Evolutionary conservation across 2,797 vertebrate species (phyloP), one percentile per base, ranked within the genome.

Genomic region (Euphonia xanthogaster): DNA sequence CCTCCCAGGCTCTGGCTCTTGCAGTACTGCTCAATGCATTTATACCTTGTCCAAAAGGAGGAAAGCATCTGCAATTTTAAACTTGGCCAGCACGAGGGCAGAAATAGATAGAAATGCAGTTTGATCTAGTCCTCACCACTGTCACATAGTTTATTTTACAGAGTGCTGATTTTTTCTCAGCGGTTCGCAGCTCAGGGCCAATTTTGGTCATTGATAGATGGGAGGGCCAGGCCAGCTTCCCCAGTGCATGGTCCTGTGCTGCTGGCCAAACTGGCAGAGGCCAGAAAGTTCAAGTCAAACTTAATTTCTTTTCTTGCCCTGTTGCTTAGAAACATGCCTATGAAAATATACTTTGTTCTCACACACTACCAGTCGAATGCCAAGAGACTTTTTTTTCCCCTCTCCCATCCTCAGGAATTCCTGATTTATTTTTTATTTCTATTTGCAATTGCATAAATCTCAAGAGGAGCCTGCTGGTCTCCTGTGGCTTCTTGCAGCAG

Each of bases 291-390:
- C 96, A 96, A 97, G 93, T 97, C 89, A 96, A 97, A 97, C 94
- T 97, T 95, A 9, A 94, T 97, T 97, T 97, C 93, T 94, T 94
- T 95, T 86, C 88, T 96, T 96, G 95, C 85, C 60, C 44, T 1
- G 97, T 98, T 97, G 97, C 98, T 74, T 95, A 97, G 98, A 95
- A 97, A 98, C 98, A 78, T 1, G 86, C 86, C 94, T 93, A 92
- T 97, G 95, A 98, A 97, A 98, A 97, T 97, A 98, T 96, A 94
- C 79, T 97, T 82, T 79, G 94, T 95, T 97, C 96, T 97, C 90
- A 95, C 93, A 93, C 45, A 20, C 91, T 93, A 95, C 96, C 94
- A 96, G 92, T 85, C 5, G 13, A 82, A 88, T 93, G 96, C 96
- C 95, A 93, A 96, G 88, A 85, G 95, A 90, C 20, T 79, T 96